phyloP scores from a whole-genome alignment of 1,140 invertebrate species.

The Ceratina japonica region DNA sequence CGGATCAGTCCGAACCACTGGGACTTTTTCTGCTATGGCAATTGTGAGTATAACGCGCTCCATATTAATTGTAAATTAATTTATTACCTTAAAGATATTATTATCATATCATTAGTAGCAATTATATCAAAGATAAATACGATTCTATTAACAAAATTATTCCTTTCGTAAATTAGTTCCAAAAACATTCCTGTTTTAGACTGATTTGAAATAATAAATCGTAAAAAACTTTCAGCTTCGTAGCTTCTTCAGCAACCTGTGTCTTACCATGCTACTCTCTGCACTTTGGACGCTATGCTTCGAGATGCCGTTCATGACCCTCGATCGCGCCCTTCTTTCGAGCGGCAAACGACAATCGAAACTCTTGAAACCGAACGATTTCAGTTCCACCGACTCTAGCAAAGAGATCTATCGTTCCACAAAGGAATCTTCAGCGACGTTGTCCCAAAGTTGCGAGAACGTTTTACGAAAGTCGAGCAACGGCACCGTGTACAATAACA shows the following conservation, averaged over 20 bases:
- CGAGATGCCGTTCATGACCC: conserved; percentile 73
- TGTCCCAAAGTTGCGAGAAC: not conserved
- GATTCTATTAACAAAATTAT: no score
- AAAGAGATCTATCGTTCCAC: conserved; percentile 52
- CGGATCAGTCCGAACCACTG: conserved; percentile 58
- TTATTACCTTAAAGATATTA: not conserved
- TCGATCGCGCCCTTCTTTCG: conserved; percentile 13
- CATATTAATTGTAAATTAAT: not conserved
- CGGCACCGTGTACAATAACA: not conserved
- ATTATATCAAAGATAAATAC: no score
- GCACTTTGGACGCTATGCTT: conserved; percentile 68
- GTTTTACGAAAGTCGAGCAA: not conserved
- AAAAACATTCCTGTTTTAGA: no score
- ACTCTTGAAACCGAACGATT: conserved; percentile 16
- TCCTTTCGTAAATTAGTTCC: no score
- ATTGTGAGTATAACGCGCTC: conserved; percentile 55
- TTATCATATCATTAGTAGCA: no score
- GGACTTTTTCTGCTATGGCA: conserved; percentile 56
- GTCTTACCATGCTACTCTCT: conserved; percentile 66
- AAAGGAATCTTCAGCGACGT: conserved; percentile 28
- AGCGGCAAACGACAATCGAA: not conserved
- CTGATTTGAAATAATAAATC: no score
- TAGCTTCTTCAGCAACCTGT: conserved; percentile 63
- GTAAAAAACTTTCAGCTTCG: conserved; percentile 47
- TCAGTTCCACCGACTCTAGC: conserved; percentile 47